Conservation (phyloP, 2,797 vertebrate species). For the Xenops minutus region DNA sequence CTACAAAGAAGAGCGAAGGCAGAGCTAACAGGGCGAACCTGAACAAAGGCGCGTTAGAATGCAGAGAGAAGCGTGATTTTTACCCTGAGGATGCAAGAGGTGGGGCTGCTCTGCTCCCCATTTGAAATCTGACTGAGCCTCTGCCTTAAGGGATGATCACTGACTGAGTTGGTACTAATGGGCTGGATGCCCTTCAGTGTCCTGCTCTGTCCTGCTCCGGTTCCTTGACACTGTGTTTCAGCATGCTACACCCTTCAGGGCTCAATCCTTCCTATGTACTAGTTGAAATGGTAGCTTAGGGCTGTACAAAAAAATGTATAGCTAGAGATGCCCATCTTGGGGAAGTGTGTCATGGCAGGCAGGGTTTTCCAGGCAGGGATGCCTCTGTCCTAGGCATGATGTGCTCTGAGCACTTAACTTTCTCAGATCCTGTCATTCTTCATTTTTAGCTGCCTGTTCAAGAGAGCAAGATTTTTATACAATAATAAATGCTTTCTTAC, state of each 20-base stretch:
- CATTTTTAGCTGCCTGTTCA: background rate
- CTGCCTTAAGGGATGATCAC: background rate
- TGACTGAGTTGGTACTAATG: background rate
- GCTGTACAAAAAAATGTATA: background rate
- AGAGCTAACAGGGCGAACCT: background rate
- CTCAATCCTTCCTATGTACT: background rate
- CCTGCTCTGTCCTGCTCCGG: background rate
- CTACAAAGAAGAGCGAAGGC: slow-evolving; percentile 1
- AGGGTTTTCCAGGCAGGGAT: background rate
- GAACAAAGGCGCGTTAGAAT: slow-evolving; percentile 33
- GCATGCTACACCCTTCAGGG: background rate
- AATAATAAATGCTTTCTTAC: background rate
- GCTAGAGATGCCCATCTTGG: background rate
- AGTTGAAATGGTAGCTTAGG: background rate
- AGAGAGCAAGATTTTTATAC: background rate
- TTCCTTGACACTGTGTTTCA: background rate
- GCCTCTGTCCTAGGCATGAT: background rate
- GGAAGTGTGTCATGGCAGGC: background rate
- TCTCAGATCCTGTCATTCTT: background rate
- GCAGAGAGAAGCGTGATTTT: background rate
- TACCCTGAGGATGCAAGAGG: background rate
- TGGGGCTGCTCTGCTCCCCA: slow-evolving; percentile 2
- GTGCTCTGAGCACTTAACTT: background rate
- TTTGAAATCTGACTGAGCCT: slow-evolving; percentile 1
- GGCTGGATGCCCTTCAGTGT: slow-evolving; percentile 10